These are phyloP conservation scores for Dromococcyx pavoninus DNA, from an alignment of 2,797 vertebrate species.

Conservation along the genomic window DNA sequence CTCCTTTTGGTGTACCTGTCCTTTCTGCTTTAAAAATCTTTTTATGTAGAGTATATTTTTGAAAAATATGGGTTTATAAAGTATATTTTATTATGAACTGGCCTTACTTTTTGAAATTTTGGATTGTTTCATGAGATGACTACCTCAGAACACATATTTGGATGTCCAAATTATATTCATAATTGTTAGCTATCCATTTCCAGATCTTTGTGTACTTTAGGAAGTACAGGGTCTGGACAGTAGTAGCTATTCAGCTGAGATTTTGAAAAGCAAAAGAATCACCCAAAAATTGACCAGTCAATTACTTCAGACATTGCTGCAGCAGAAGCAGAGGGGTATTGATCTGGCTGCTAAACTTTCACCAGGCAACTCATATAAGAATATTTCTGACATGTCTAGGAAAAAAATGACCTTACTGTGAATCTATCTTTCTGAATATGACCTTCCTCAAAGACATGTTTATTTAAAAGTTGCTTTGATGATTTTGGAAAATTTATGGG, in stretches of 20 bases:
- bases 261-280: neutral
- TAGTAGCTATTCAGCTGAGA: neutral
- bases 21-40: neutral
- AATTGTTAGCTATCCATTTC: neutral
- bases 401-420: neutral
- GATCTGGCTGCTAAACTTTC: neutral
- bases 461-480: neutral
- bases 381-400: neutral
- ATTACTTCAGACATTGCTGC: neutral
- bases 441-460: neutral
- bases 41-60: neutral
- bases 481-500: neutral
- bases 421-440: neutral
- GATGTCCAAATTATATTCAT: neutral
- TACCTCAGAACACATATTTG: neutral
- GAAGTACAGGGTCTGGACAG: neutral
- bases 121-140: neutral
- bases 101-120: neutral
- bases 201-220: neutral
- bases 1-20: neutral
- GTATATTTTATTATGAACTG: neutral
- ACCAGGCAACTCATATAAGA: neutral
- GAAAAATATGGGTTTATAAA: neutral
- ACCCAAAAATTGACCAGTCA: neutral
- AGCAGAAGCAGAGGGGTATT: neutral